phyloP scores from a whole-genome alignment of 1,140 invertebrate species.

The Drosophila repletoides region DNA sequence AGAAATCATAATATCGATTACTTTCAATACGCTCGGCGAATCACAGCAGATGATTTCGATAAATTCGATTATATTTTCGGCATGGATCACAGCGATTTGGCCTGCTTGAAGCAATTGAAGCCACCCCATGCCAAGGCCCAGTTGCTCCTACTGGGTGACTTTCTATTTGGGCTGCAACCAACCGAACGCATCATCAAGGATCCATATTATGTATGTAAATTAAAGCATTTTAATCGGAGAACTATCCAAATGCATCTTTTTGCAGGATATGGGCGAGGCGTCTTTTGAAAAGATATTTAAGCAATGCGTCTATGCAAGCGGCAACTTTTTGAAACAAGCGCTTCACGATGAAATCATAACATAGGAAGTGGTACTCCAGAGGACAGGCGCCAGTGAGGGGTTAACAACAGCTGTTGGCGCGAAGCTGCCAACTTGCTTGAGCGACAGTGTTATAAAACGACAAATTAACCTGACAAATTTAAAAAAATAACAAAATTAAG shows the following conservation, averaged over 20 bases:
- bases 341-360: conserved; percentile 38
- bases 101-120: conserved; percentile 85
- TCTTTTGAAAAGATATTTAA: conserved; percentile 89
- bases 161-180: conserved; percentile 85
- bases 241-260: too few relatives aligned
- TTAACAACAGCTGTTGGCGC: conserved; percentile 22
- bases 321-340: conserved; percentile 85
- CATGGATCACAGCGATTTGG: conserved; percentile 93
- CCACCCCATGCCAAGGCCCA: conserved; percentile 87
- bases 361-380: background rate
- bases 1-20: conserved; percentile 88
- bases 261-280: conserved; percentile 84
- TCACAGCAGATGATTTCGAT: conserved; percentile 87
- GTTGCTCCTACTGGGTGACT: conserved; percentile 90
- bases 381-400: conserved; percentile 1
- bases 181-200: conserved; percentile 91
- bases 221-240: background rate
- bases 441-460: conserved; percentile 16
- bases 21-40: conserved; percentile 88
- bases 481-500: conserved; percentile 13
- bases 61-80: conserved; percentile 93
- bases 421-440: conserved; percentile 1
- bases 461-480: background rate
- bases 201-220: conserved; percentile 89
- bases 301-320: conserved; percentile 86